Conservation (phyloP, 2,113 vertebrate species). For the Phyllostomus discolor region DNA sequence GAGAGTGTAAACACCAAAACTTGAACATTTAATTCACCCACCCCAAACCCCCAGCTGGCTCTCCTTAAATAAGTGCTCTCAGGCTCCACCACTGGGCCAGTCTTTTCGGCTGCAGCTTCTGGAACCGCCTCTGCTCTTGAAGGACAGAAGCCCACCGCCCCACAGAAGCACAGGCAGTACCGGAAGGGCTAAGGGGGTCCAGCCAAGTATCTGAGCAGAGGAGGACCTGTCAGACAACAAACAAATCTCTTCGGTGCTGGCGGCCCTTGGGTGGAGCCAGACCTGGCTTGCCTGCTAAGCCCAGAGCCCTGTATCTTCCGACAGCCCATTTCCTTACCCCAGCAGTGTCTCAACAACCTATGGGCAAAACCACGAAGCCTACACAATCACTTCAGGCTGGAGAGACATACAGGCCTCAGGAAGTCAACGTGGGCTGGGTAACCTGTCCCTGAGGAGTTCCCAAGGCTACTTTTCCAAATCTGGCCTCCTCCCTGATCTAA, state of each 20-base stretch:
- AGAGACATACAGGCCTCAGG: neutral
- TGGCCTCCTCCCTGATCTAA: neutral
- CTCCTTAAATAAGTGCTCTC: neutral
- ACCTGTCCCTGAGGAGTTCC: neutral
- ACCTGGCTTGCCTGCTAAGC: neutral
- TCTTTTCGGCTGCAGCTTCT: neutral
- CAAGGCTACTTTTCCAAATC: neutral
- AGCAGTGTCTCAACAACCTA: neutral
- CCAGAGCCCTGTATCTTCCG: neutral
- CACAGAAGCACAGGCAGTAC: slow-evolving; percentile 11
- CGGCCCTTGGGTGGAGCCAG: neutral
- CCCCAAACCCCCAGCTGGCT: neutral
- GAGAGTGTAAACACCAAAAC: neutral
- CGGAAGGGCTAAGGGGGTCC: slow-evolving; percentile 53
- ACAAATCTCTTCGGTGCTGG: slow-evolving; percentile 31
- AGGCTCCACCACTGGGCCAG: neutral
- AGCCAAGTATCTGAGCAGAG: slow-evolving; percentile 62
- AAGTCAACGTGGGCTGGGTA: neutral
- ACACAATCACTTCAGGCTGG: neutral
- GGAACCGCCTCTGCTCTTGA: neutral
- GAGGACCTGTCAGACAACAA: slow-evolving; percentile 64
- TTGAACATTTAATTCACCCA: neutral
- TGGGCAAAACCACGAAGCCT: neutral
- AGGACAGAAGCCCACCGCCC: neutral
- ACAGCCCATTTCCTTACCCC: neutral